Evolutionary conservation across 1,140 invertebrate genomes (phyloP).

Genomic region (Bombus soroeensis): DNA sequence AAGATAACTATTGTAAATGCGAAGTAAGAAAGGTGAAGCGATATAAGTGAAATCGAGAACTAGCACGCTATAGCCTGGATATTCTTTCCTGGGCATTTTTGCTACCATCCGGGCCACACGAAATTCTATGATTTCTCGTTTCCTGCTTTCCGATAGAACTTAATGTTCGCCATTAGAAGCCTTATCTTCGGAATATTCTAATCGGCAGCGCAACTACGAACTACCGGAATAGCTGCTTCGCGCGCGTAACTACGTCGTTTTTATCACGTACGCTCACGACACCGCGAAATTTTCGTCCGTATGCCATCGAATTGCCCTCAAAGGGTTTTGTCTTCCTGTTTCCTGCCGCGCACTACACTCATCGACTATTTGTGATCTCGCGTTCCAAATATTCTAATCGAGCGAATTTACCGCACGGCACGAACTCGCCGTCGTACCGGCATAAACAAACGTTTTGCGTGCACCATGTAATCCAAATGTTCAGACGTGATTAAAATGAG

Average conservation of each 20-base stretch:
- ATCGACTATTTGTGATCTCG: background rate
- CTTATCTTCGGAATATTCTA: constrained; percentile 63
- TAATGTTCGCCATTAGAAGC: constrained; percentile 53
- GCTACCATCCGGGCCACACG: background rate
- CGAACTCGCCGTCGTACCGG: no score
- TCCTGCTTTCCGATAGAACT: constrained; percentile 47
- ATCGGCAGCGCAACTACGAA: constrained; percentile 12
- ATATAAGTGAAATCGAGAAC: background rate
- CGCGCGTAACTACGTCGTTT: constrained; percentile 29
- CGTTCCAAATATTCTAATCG: constrained; percentile 10
- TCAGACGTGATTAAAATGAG: background rate
- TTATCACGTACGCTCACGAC: background rate
- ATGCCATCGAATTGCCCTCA: constrained; percentile 10
- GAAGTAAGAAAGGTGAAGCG: background rate
- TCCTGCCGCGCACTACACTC: background rate
- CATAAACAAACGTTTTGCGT: background rate
- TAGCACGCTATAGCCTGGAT: background rate
- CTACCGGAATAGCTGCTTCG: constrained; percentile 13
- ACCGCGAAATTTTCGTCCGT: background rate
- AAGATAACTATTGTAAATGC: background rate
- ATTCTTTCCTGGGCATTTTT: background rate
- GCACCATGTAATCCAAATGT: background rate
- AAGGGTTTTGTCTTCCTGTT: constrained; percentile 6
- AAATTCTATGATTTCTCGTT: constrained; percentile 30
- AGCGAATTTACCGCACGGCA: background rate